Base-by-base conservation (phyloP, 2,113 vertebrate species). In the Chrysemys picta region DNA sequence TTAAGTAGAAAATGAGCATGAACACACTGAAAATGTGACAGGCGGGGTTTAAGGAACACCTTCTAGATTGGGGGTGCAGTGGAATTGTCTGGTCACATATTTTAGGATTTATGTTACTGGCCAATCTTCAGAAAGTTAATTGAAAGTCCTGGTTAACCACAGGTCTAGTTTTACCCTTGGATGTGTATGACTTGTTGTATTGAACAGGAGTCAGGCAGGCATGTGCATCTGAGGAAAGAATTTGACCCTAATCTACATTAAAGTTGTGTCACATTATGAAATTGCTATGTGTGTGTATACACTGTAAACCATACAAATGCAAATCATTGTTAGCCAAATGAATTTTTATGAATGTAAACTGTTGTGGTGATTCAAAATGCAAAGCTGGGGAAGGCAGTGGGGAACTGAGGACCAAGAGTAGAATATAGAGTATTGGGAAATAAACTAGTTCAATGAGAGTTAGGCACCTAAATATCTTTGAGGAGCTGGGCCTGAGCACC, bases 1-100 rank as follows among this genome's bases (percentile, higher is more conserved):
- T 89, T 89, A 92, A 94, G 91, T 21, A 57, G 83, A 92, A 95
- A 94, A 95, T 88, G 65, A 8, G 96, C 89, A 89, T 89, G 85
- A 93, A 79, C 8, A 79, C 53, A 85, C 2, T 57, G 14, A 57
- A 81, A 95, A 93, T 88, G 47, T 92, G 92, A n/a, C 87, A 95
- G 45, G 78, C 56, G 78, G 90, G 87, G 89, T 96, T 95, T 91
- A 92, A 96, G 49, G 81, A 94, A 89, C 80, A 80, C 52, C 54
- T 91, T 95, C 83, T 72, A 38, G 35, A 17, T n/a, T 69, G 62
- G 16, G 19, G n/a, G 65, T 22, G 17, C 65, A 72, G 65, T 72
- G 65, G n/a, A 19, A 72, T 38, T 38, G 17, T 69, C 35, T 72
- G 65, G 9, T 72, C 35, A 22, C n/a, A n/a, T 72, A 38, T 38